Evolutionary conservation across 1,140 invertebrate species (phyloP).

Genomic region (Diprion similis): DNA sequence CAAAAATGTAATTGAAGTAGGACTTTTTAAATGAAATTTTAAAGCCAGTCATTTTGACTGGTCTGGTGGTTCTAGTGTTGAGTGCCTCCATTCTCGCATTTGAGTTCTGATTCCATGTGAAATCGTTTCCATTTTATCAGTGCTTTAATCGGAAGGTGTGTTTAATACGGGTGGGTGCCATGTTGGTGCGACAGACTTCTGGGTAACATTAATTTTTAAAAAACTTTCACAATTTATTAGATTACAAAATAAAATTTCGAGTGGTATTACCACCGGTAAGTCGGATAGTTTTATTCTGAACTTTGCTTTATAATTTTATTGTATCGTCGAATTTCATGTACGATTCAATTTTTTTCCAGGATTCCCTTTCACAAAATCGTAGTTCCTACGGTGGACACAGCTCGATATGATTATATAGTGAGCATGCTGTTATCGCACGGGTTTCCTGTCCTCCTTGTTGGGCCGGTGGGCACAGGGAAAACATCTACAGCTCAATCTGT

Average conservation of each 20-base stretch:
- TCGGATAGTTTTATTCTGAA: conserved; percentile 8
- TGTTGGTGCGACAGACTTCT: background rate
- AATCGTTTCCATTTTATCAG: too few species aligned
- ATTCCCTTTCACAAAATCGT: conserved; percentile 81
- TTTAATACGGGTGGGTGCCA: background rate
- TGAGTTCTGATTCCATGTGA: too few species aligned
- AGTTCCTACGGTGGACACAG: conserved; percentile 84
- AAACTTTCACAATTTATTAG: too few species aligned
- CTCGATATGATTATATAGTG: conserved; percentile 78
- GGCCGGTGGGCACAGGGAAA: conserved; percentile 84
- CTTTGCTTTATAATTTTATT: background rate
- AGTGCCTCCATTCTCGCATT: too few species aligned
- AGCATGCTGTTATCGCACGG: conserved; percentile 67
- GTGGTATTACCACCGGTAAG: background rate
- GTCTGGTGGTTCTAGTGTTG: too few species aligned
- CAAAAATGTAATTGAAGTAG: too few species aligned
- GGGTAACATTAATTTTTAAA: too few species aligned
- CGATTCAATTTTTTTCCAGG: conserved; percentile 55
- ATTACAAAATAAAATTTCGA: too few species aligned
- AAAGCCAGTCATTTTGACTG: too few species aligned
- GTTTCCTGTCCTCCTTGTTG: conserved; percentile 76
- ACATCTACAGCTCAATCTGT: conserved; percentile 77
- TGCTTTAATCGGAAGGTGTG: too few species aligned
- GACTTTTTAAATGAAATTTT: too few species aligned
- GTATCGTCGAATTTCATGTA: background rate